Evolutionary conservation across 2,113 vertebrate species (phyloP), one percentile per base, ranked within the genome.

Genomic region (Colinus virginianus): DNA sequence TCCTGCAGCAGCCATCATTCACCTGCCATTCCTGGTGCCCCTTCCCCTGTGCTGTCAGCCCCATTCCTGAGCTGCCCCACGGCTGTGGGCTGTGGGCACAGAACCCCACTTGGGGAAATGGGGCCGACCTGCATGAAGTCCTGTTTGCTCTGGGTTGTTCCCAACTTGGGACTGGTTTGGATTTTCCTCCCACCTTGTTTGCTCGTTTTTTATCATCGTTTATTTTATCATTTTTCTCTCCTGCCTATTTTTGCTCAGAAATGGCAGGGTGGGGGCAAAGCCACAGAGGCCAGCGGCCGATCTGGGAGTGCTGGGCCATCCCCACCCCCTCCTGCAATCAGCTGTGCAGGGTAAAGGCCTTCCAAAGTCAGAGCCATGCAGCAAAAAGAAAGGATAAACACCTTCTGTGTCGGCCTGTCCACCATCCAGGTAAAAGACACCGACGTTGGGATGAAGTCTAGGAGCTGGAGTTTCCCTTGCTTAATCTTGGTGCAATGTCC

Each of bases 401-500:
- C 51, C 19, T 68, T 30, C 6, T 9, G 4, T 5, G 2, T 8
- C 49, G 7, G 30, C 5, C 67, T 38, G 62, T 28, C 56, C 62
- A 7, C 12, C 23, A 20, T 3, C 40, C 58, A 32, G 18, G 19
- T 17, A 32, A 62, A 56, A 43, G 64, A 8, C 8, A 2, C 6
- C 53, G 1, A 0, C 3, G 46, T 25, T 20, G 11, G 6, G 78
- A 4, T 12, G 25, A 14, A 7, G 58, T 6, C 49, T 26, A 20
- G 0, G 18, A 64, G 18, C 36, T 30, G 11, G 5, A 1, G 2
- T 11, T 18, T 11, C 53, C 28, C 25, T 16, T 2, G 40, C 38
- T 28, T 36, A 11, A 8, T 5, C 2, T 4, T 1, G 40, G 75
- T 5, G 55, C 0, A 0, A 25, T 0, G 25, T 5, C 11, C 34